Base-by-base conservation (phyloP, 2,888 invertebrate genomes). In the Ornithoptera alexandrae region DNA sequence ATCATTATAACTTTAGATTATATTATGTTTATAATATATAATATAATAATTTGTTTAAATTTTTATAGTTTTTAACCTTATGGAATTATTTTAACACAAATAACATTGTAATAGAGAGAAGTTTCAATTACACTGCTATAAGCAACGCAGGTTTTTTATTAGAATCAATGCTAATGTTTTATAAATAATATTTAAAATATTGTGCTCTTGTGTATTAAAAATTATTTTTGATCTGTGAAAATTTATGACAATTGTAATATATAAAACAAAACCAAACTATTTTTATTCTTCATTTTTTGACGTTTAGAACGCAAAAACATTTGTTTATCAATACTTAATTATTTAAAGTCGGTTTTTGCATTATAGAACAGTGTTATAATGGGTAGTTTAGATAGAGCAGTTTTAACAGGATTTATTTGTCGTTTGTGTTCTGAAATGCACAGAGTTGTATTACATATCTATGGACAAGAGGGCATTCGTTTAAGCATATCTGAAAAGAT, bases 361-460 rank as follows among this genome's bases (percentile, higher is more conserved):
- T 20, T 60, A 15, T 53, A 56, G 53, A 36, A 17, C 56, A 56
- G 50, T 64, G 62, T 70, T 20, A 88, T 78, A 80, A 97, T 97
- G 97, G 97, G 97, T 63, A 97, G 97, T 83, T 94, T 96, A 79
- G 96, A 96, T 78, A 95, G 95, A 89, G 97, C 96, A 67, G 94
- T 96, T 76, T 94, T 97, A 80, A 96, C 96, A 66, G 97, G 97
- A 76, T 97, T 96, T 91, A 95, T 97, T 81, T 97, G 97, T 89
- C 94, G 97, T 81, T 93, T 97, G 72, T 97, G 97, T 86, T 97
- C 97, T 50, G 96, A 96, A 93, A 96, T 96, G 95, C 97, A 97
- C 88, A 94, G 95, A 83, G 95, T 95, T 79, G 97, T 97, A 68
- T 95, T 97, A 77, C 97, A 97, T 84, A 95, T 97, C 76, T 97